These are phyloP conservation scores for Tribolium freemani DNA, from an alignment of 2,888 invertebrate genomes.

Conservation along the genomic window DNA sequence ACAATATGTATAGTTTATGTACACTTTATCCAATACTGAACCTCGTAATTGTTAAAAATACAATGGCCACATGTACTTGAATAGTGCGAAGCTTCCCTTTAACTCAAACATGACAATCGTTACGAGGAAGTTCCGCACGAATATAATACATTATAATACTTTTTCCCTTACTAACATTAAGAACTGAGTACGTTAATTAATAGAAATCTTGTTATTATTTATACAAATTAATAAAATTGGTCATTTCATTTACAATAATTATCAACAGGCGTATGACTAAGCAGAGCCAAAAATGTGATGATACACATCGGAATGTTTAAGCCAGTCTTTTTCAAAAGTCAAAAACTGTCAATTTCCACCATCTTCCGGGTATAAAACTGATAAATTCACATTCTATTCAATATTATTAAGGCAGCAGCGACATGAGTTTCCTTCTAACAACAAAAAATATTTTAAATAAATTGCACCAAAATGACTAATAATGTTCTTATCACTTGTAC, in stretches of 20 bases:
- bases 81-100: conserved; percentile 25
- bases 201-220: conserved; percentile 39
- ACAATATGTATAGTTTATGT: conserved; percentile 57
- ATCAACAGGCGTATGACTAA: conserved; percentile 37
- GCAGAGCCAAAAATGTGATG: conserved; percentile 33
- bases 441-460: conserved; percentile 49
- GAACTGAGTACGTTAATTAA: conserved; percentile 48
- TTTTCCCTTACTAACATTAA: conserved; percentile 44
- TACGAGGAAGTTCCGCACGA: conserved; percentile 24
- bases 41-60: conserved; percentile 57
- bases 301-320: conserved; percentile 43
- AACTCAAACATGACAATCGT: conserved; percentile 3
- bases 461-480: conserved; percentile 46
- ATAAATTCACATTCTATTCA: conserved; percentile 18
- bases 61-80: conserved; percentile 59
- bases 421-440: conserved; percentile 38
- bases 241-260: conserved; percentile 39
- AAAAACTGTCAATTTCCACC: conserved; percentile 40
- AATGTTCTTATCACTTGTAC: conserved; percentile 45
- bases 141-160: conserved; percentile 43
- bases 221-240: conserved; percentile 43
- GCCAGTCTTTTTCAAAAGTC: conserved; percentile 39
- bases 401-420: conserved; percentile 49
- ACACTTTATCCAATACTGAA: conserved; percentile 61
- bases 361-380: conserved; percentile 30